Base-by-base conservation (phyloP, 2,888 invertebrate genomes). In the Apamea epomidion region DNA sequence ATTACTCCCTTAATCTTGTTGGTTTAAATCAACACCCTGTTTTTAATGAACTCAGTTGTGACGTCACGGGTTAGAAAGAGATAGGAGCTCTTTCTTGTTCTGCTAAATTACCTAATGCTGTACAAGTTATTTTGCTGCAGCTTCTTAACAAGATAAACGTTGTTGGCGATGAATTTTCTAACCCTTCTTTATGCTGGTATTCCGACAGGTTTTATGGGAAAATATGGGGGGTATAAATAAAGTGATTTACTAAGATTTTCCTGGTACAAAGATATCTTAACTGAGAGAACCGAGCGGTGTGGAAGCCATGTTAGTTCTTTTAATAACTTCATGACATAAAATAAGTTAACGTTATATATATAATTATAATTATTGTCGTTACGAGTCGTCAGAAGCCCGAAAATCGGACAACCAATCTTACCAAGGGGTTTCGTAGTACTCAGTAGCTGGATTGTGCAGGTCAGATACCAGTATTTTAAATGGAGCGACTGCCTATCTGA, bases 21-120 rank as follows among this genome's bases (percentile, higher is more conserved):
- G 82, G 73, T 88, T 86, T 89, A 87, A 89, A 89, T 89, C 87
- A 89, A 90, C 90, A 90, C 81, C 82, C 84, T 88, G 84, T 88
- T 91, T 89, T 87, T 87, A 89, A 91, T 87, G 82, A 89, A 86
- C 86, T 80, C 69, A 45, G 58, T 54, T 76, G 83, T 82, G 81
- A 87, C 76, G 78, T 81, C 82, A 80, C 60, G 37, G 14, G 73
- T 48, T 45, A 32, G 51, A 84, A 67, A 51, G 74, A 72, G 80
- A 80, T n/a, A 29, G 67, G 18, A 2, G 12, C 16, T 48, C 73
- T 42, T n/a, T 74, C 74, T 42, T 60, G 70, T 80, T 73, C 67
- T 74, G 42, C 60, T 75, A 83, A 74, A 65, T 76, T 83, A 78
- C 76, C 65, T 81, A 85, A 81, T 64, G 54, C 69, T 73, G 65